phyloP scores from a whole-genome alignment of 2,113 vertebrate species.

The Takifugu flavidus region DNA sequence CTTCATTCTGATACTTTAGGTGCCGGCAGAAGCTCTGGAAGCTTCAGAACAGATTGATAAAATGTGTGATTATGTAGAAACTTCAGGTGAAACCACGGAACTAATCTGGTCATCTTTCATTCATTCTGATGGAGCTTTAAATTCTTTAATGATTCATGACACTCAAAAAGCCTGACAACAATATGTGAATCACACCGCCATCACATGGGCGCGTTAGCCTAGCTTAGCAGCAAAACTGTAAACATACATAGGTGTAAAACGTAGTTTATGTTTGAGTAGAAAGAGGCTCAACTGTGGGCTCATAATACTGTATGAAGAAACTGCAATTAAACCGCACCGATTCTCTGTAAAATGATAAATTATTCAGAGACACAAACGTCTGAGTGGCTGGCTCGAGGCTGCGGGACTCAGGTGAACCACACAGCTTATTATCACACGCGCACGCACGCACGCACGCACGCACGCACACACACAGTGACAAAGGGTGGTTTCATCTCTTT shows the following conservation, averaged over 20 bases:
- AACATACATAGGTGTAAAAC: too few species aligned
- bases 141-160: too few species aligned
- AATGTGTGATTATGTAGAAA: too few species aligned
- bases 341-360: constrained; percentile 12
- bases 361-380: constrained; percentile 19
- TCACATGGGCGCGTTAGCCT: background rate
- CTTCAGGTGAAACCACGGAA: too few species aligned
- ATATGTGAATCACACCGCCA: too few species aligned
- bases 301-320: background rate
- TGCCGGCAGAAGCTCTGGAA: too few species aligned
- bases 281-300: too few species aligned
- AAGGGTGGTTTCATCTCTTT: constrained; percentile 10
- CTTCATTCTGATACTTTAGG: too few species aligned
- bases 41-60: too few species aligned
- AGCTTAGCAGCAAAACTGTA: background rate
- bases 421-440: constrained; percentile 26
- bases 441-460: constrained; percentile 18
- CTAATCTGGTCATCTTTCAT: too few species aligned
- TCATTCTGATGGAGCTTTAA: too few species aligned
- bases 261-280: background rate
- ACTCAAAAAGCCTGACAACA: too few species aligned
- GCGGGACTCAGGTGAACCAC: constrained; percentile 38
- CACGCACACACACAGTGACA: constrained; percentile 12
- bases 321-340: background rate
- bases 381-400: constrained; percentile 21